Conservation (phyloP, 2,113 vertebrate species). For the Labeo catla region DNA sequence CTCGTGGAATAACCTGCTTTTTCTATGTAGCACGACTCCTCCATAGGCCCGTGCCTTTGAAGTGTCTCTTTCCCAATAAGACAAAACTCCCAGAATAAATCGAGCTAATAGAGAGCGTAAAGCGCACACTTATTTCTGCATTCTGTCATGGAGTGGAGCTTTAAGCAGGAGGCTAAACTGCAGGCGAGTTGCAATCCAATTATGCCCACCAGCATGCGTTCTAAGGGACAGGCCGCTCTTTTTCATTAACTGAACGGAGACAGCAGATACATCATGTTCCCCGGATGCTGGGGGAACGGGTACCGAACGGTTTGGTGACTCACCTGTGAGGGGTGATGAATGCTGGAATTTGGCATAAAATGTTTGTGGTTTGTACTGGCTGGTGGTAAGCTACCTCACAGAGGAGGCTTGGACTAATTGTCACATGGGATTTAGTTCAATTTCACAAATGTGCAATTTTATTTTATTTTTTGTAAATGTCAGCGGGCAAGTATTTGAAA, state of each 20-base stretch:
- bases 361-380: background rate
- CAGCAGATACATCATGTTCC: conserved; percentile 76
- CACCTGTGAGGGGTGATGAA: conserved; percentile 69
- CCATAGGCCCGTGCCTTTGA: conserved; percentile 41
- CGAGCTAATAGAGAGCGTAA: conserved; percentile 45
- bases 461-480: background rate
- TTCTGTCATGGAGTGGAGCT: conserved; percentile 34
- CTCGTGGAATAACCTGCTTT: conserved; percentile 49
- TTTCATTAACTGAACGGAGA: conserved; percentile 75
- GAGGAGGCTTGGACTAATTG: background rate
- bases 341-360: conserved; percentile 60
- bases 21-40: conserved; percentile 32
- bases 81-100: conserved; percentile 44
- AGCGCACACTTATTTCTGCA: conserved; percentile 45
- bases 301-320: conserved; percentile 68
- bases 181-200: conserved; percentile 62
- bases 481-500: background rate
- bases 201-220: conserved; percentile 62
- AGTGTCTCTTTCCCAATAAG: conserved; percentile 37
- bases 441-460: background rate
- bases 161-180: conserved; percentile 57
- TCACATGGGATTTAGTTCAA: background rate
- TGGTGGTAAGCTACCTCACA: background rate
- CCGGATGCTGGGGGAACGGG: conserved; percentile 68
- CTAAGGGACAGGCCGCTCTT: conserved; percentile 66